Conservation (phyloP, 2,797 vertebrate species). For the Calcarius lapponicus region DNA sequence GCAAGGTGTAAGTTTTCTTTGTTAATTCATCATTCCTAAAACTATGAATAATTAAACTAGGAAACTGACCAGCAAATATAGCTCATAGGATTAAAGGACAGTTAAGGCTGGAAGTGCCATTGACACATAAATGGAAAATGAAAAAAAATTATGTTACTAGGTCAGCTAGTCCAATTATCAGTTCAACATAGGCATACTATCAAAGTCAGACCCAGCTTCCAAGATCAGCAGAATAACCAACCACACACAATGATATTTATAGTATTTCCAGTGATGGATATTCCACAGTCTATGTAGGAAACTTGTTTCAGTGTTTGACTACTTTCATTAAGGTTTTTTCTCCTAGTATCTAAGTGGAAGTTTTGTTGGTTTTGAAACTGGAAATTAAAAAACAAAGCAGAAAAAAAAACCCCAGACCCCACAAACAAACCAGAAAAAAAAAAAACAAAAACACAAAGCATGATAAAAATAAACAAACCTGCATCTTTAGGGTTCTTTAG, state of each 20-base stretch:
- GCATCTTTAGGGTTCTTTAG: background rate
- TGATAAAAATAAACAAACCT: too few species aligned
- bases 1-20: background rate
- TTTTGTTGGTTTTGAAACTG: background rate
- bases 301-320: background rate
- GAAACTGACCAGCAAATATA: background rate
- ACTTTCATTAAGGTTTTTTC: background rate
- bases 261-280: background rate
- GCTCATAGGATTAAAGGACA: background rate
- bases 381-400: background rate
- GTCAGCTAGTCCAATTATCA: background rate
- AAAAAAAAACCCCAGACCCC: rapidly evolving
- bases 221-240: background rate
- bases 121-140: background rate
- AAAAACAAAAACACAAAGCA: too few species aligned
- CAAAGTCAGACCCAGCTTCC: background rate
- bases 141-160: background rate
- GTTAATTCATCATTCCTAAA: background rate
- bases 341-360: background rate
- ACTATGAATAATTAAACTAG: background rate
- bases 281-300: background rate
- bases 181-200: background rate
- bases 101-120: background rate
- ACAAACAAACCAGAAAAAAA: background rate
- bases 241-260: background rate